Conservation (phyloP, 1,140 invertebrate genomes). For the Pogonomyrmex barbatus region DNA sequence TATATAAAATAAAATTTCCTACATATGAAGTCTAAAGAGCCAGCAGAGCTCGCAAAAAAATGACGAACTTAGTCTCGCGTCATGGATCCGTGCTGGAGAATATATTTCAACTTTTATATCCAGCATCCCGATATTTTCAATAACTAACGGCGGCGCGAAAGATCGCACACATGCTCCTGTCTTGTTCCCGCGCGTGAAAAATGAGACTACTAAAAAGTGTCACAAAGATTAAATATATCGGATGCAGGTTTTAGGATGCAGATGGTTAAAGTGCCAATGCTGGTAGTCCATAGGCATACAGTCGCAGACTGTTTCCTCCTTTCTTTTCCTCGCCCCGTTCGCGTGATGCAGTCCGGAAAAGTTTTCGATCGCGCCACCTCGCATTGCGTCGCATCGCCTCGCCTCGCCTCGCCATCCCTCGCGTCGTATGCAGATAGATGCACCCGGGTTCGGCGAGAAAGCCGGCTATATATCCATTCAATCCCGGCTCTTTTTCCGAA, state of each 20-base stretch:
- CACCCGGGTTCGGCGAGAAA: conserved; percentile 58
- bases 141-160: background rate
- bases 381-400: conserved; percentile 6
- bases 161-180: background rate
- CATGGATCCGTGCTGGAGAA: background rate
- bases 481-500: conserved; percentile 58
- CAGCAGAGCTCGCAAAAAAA: background rate
- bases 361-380: conserved; percentile 51
- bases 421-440: conserved; percentile 58
- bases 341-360: conserved; percentile 34
- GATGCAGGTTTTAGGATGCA: conserved; percentile 18
- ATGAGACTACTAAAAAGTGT: conserved; percentile 2
- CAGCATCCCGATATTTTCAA: background rate
- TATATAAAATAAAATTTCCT: background rate
- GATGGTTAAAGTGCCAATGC: conserved; percentile 37
- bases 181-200: background rate
- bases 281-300: conserved; percentile 11
- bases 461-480: conserved; percentile 56
- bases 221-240: conserved; percentile 27
- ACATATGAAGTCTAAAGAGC: background rate
- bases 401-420: background rate
- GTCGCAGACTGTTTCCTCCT: background rate
- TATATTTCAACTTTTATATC: background rate
- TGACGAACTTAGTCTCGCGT: background rate
- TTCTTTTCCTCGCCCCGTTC: conserved; percentile 16